Evolutionary conservation across 2,888 invertebrate genomes (phyloP).

Genomic region (Melitaea athalia): DNA sequence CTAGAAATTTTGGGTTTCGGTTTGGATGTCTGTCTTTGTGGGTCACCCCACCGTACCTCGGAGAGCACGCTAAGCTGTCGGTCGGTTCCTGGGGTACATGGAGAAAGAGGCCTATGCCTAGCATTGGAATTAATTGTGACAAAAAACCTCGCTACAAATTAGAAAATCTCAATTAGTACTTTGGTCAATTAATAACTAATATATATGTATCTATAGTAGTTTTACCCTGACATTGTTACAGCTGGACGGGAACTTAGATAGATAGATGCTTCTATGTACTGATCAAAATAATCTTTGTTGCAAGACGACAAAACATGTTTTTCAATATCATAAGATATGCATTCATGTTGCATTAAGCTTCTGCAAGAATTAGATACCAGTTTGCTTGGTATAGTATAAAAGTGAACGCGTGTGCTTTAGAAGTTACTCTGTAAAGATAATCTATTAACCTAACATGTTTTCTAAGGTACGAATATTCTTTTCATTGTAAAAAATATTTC

Average conservation of each 20-base stretch:
- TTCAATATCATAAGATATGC: slow-evolving; percentile 37
- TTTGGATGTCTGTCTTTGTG: no score
- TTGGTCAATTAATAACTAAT: slow-evolving; percentile 31
- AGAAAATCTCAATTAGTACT: slow-evolving; percentile 17
- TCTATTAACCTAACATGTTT: slow-evolving; percentile 61
- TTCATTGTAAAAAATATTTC: not conserved
- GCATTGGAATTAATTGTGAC: not conserved
- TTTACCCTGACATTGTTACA: slow-evolving; percentile 57
- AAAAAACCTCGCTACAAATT: slow-evolving; percentile 16
- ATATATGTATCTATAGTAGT: slow-evolving; percentile 28
- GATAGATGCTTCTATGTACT: slow-evolving; percentile 23
- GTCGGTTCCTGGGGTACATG: no score
- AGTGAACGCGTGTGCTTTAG: slow-evolving; percentile 60
- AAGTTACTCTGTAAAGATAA: slow-evolving; percentile 63
- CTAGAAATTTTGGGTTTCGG: no score
- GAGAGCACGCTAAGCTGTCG: no score
- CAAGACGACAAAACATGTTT: slow-evolving; percentile 41
- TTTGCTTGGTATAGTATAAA: slow-evolving; percentile 66
- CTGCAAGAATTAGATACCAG: slow-evolving; percentile 63
- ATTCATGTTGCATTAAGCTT: slow-evolving; percentile 50
- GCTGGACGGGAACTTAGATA: slow-evolving; percentile 39
- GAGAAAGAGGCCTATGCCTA: no score
- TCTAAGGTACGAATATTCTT: slow-evolving; percentile 56
- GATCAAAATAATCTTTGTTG: slow-evolving; percentile 38
- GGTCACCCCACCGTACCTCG: no score